Conservation (phyloP, 2,113 vertebrate species). For the Oncorhynchus gorbuscha region DNA sequence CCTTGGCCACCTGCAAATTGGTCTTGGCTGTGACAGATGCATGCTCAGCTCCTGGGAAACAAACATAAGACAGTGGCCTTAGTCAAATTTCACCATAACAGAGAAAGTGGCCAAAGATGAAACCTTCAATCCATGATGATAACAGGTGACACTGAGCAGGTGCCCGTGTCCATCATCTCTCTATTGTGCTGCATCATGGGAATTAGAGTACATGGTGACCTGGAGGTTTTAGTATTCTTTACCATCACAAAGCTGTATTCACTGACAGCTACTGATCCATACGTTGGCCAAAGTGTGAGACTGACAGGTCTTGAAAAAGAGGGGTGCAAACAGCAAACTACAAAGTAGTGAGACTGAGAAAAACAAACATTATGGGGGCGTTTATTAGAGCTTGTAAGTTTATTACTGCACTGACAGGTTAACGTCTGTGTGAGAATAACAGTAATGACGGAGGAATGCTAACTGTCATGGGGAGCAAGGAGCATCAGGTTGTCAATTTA, state of each 20-base stretch:
- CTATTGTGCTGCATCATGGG: conserved; percentile 18
- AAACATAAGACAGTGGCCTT: conserved; percentile 7
- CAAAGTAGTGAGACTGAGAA: conserved; percentile 11
- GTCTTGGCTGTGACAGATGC: conserved; percentile 77
- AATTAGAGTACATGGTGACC: not conserved
- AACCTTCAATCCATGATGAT: conserved; percentile 12
- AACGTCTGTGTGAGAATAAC: not conserved
- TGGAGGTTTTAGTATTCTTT: not conserved
- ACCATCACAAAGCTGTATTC: conserved; percentile 27
- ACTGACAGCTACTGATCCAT: conserved; percentile 40
- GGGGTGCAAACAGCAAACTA: conserved; percentile 1
- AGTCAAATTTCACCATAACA: conserved; percentile 11
- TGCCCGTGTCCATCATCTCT: conserved; percentile 40
- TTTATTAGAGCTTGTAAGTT: not conserved
- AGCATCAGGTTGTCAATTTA: conserved; percentile 7
- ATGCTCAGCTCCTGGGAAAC: conserved; percentile 84
- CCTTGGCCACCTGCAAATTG: conserved; percentile 82
- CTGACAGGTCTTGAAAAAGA: conserved; percentile 39
- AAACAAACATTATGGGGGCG: conserved; percentile 1
- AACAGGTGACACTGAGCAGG: conserved; percentile 20
- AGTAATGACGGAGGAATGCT: not conserved
- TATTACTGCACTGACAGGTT: conserved; percentile 10
- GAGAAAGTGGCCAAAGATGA: conserved; percentile 22
- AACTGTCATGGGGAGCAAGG: not conserved
- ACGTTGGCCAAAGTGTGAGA: conserved; percentile 14